Base-by-base conservation (phyloP, 1,140 invertebrate genomes). In the Ctenoplectra terminalis region DNA sequence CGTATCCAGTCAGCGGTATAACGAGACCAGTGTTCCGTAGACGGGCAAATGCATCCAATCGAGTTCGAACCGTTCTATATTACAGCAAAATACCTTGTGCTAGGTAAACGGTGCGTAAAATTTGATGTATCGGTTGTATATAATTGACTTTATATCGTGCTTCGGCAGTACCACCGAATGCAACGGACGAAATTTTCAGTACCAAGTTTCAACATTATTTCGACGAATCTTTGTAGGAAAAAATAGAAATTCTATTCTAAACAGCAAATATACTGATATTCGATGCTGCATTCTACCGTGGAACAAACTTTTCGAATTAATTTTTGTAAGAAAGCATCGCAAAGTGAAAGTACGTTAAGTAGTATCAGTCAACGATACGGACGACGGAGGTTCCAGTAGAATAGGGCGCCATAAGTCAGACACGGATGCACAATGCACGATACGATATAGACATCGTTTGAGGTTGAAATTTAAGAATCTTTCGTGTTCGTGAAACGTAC, bases 21-120 rank as follows among this genome's bases (percentile, higher is more conserved):
- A 79, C 76, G 67, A 63, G 76, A 61, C 31, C 67, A 71, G 34
- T 50, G 66, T 79, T 72, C 56, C 34, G 43, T 72, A 63, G 67
- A 72, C 34, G 13, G 20, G 31, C n/a, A 46, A 52, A 63, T 26
- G 34, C 34, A 52, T 43, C 40, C 56, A 46, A 52, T 72, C 15
- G 50, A 34, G 46, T 58, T 72, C n/a, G 52, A 54, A 31, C 64
- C 29, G 29, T 13, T 15, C 50, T 7, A 58, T 48, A 40, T 77
- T 77, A 71, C 40, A 60, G 29, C 2, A 31, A 37, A 48, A 43
- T 46, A 78, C 8, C 54, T 46, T 70, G 52, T 5, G 9, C n/a
- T 29, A 23, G 29, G 1, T 64, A 40, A 75, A 75, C 31, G 43
- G 34, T 13, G 43, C 34, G 56, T 63, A 43, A 13, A 72, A 73